These are phyloP conservation scores for Ceratitis capitata DNA, from an alignment of 1,140 invertebrate genomes.

Conservation along the genomic window DNA sequence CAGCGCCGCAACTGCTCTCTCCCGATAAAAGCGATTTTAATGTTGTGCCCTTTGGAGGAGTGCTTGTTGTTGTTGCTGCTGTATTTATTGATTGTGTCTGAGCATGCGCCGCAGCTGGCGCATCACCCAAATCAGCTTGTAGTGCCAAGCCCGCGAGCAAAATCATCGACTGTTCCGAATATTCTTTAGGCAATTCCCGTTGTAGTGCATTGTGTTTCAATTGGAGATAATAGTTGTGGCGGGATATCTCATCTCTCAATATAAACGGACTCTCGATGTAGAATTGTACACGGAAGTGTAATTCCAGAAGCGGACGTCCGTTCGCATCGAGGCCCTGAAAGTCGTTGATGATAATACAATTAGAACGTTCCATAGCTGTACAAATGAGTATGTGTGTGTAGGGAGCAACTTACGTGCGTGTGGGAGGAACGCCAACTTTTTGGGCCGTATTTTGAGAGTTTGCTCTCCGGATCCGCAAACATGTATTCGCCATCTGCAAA, in stretches of 20 bases:
- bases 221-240: slow-evolving; percentile 94
- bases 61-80: background rate
- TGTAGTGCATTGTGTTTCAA: slow-evolving; percentile 86
- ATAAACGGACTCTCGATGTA: slow-evolving; percentile 90
- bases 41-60: background rate
- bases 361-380: background rate
- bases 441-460: slow-evolving; percentile 94
- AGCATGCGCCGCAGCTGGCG: slow-evolving; percentile 58
- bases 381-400: background rate
- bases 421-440: slow-evolving; percentile 94
- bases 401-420: slow-evolving; percentile 83
- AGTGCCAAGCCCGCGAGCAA: slow-evolving; percentile 86
- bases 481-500: slow-evolving; percentile 93
- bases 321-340: slow-evolving; percentile 87
- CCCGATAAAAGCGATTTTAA: background rate
- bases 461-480: slow-evolving; percentile 92
- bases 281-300: slow-evolving; percentile 93
- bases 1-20: slow-evolving; percentile 24
- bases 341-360: background rate
- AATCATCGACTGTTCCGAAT: slow-evolving; percentile 77
- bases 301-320: slow-evolving; percentile 86
- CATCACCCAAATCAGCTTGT: slow-evolving; percentile 90
- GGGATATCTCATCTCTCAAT: slow-evolving; percentile 87
- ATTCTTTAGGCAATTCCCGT: slow-evolving; percentile 74
- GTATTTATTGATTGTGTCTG: slow-evolving; percentile 50